Evolutionary conservation across 1,140 invertebrate species (phyloP), one percentile per base, ranked within the genome.

Genomic region (Palaemon carinicauda): DNA sequence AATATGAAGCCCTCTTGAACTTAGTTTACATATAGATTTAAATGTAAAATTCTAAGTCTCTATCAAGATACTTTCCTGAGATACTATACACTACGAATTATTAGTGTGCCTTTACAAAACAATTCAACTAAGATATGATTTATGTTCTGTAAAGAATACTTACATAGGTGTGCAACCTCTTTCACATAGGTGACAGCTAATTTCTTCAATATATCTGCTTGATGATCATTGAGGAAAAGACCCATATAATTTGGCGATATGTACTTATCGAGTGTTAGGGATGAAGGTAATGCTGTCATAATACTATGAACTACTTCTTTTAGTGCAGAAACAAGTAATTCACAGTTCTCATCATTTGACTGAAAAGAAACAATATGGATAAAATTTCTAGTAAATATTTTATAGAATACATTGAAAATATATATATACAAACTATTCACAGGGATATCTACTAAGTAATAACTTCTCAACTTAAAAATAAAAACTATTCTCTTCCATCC

Each of bases 201-300:
- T 88, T 94, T 93, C 91, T 95, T 96, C 24, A 97, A 91, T 91
- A 95, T 94, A 87, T 95, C 94, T 0, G 95, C 94, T 92, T 96
- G 94, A 89, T 95, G 93, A 82, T 97, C 95, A 75, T 94, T 94
- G 9, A 97, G 94, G 92, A 97, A 97, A 21, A 97, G 93, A 0
- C 96, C 96, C 94, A 97, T 96, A 91, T 96, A 97, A 91, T 97
- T 97, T 27, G 94, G 94, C 33, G 96, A 96, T 60, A 96, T 94
- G 90, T 97, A 96, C 1, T 95, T 94, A 90, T 97, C 96, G 33
- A 97, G 86, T 19, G 87, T 84, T 3, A 88, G 83, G 19, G 82
- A 80, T 41, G 82, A 31, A 17, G 89, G 89, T 15, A 89, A 54
- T 27, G 81, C 50, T 24, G 88, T 60, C 77, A 88, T 41, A 17